Conservation (phyloP, 2,888 invertebrate species). For the Scaptomyza flava region DNA sequence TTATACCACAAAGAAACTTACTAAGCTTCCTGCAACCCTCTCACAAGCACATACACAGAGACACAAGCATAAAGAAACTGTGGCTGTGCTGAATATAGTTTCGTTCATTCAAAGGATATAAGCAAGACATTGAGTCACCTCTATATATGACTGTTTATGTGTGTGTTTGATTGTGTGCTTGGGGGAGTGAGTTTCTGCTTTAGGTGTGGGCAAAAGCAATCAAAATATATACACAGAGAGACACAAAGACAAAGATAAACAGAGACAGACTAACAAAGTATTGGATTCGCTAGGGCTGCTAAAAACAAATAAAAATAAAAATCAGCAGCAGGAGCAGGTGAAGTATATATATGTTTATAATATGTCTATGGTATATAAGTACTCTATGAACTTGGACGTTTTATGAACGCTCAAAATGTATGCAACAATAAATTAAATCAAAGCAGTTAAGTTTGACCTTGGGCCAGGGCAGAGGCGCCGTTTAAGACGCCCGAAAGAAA, state of each 20-base stretch:
- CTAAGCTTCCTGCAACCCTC: slow-evolving; percentile 14
- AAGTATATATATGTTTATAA: slow-evolving; percentile 24
- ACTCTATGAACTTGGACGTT: slow-evolving; percentile 30
- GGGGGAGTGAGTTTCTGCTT: not conserved
- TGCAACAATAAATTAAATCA: slow-evolving; percentile 78
- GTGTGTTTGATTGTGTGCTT: slow-evolving; percentile 9
- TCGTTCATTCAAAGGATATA: slow-evolving; percentile 63
- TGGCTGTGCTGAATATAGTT: slow-evolving; percentile 56
- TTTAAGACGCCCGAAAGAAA: not conserved
- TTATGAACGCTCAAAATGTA: slow-evolving; percentile 66
- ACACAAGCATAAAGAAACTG: slow-evolving; percentile 41
- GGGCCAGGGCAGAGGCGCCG: slow-evolving; percentile 52
- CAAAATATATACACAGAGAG: slow-evolving; percentile 59
- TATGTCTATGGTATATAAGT: slow-evolving; percentile 9
- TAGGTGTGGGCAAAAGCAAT: slow-evolving; percentile 67
- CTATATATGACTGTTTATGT: slow-evolving; percentile 38
- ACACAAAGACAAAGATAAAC: slow-evolving; percentile 69
- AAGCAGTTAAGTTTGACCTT: slow-evolving; percentile 76
- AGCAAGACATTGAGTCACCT: slow-evolving; percentile 78
- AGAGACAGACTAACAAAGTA: slow-evolving; percentile 75
- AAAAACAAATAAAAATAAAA: slow-evolving; percentile 32
- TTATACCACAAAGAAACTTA: slow-evolving; percentile 44
- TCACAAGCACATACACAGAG: slow-evolving; percentile 20
- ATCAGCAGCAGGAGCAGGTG: slow-evolving; percentile 46
- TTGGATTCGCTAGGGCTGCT: slow-evolving; percentile 60